Base-by-base conservation (phyloP, 2,113 vertebrate genomes). In the Morone saxatilis region DNA sequence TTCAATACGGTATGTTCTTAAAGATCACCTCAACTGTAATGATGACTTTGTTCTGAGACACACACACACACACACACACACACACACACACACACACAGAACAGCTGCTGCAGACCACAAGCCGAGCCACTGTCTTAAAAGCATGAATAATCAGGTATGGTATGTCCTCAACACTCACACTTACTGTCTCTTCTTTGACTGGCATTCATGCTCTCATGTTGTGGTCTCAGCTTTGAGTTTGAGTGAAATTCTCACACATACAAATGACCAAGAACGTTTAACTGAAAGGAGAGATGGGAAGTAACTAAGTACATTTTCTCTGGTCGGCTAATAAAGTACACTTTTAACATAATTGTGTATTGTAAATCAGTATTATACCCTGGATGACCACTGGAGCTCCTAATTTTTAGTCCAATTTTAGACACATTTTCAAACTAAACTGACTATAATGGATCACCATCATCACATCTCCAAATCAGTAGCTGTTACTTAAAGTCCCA, bases 91-190 rank as follows among this genome's bases (percentile, higher is more conserved):
- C 36, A 67, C 71, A 48, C n/a, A 74, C 38, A 80, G 79, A 91
- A 79, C 90, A 91, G 89, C 89, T 91, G 90, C 79, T 84, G 66
- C 63, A 75, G 86, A 86, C 60, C 75, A 78, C 66, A 31, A 72
- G 60, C n/a, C 4, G 47, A 54, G 43, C 43, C 74, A 70, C 56
- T 70, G 68, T 73, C 73, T 85, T 77, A 60, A 78, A 40, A 50
- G 85, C 82, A 87, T 92, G 89, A 92, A 90, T 84, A 90, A 91
- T 88, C 80, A 79, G 85, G 75, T 54, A 81, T 87, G 86, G 82
- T 67, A 80, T 82, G 76, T 81, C 60, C 43, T 69, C 43, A 71
- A 45, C 47, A 66, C 65, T 71, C 57, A 62, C 38, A 68, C 43
- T 65, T 50, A 66, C 60, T 36, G 60, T 22, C 57, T 72, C 38